phyloP scores from a whole-genome alignment of 2,797 vertebrate genomes.

The Ara ararauna region DNA sequence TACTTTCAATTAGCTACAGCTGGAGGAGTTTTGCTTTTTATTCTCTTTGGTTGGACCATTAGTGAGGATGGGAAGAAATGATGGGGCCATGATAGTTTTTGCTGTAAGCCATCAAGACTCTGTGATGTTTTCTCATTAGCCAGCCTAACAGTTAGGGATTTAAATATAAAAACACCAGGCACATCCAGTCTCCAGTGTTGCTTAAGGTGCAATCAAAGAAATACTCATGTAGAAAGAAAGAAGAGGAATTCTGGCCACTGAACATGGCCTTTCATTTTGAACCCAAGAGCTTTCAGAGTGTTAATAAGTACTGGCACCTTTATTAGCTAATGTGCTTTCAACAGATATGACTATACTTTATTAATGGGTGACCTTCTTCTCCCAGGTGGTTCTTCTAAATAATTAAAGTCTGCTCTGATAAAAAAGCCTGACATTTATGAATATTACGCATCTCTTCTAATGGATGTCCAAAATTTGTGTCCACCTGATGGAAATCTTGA shows the following conservation, averaged over 20 bases:
- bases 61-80: background rate
- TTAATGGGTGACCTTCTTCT: background rate
- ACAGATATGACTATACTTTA: background rate
- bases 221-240: background rate
- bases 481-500: background rate
- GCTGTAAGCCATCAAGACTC: background rate
- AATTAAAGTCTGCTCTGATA: background rate
- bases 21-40: background rate
- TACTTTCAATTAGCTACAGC: background rate
- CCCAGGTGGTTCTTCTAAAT: background rate
- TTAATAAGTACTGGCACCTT: accelerated
- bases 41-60: background rate
- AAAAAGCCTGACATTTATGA: background rate
- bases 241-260: background rate
- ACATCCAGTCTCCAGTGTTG: background rate
- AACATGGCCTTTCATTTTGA: background rate
- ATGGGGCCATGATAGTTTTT: background rate
- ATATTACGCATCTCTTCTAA: background rate
- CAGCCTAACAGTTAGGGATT: background rate
- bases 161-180: background rate
- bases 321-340: background rate
- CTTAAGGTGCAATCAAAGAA: background rate
- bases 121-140: background rate
- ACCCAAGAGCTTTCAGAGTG: accelerated
- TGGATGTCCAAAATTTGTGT: too few relatives aligned